Conservation (phyloP, 2,113 vertebrate genomes). For the Aspiorhynchus laticeps region DNA sequence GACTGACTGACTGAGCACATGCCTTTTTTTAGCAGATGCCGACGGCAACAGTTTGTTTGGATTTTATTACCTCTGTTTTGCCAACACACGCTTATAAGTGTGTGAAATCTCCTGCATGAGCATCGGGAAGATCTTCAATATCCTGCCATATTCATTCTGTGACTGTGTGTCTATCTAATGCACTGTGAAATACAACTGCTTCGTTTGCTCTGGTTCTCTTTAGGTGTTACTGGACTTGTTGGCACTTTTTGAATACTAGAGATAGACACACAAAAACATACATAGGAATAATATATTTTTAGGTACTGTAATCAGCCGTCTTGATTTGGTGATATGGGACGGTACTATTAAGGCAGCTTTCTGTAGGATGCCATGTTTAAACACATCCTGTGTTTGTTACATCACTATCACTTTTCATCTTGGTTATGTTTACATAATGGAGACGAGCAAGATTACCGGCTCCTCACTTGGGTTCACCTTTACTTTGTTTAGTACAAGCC, state of each 20-base stretch:
- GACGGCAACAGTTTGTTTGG: neutral
- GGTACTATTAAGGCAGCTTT: slow-evolving; percentile 51
- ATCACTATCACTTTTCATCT: slow-evolving; percentile 18
- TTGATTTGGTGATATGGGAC: slow-evolving; percentile 53
- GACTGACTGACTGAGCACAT: slow-evolving; percentile 42
- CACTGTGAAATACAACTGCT: slow-evolving; percentile 25
- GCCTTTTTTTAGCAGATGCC: slow-evolving; percentile 33
- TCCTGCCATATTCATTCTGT: slow-evolving; percentile 31
- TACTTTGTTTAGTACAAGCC: neutral
- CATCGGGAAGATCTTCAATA: slow-evolving; percentile 28
- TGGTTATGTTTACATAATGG: slow-evolving; percentile 45
- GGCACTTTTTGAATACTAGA: slow-evolving; percentile 12
- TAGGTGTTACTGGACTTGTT: slow-evolving; percentile 9
- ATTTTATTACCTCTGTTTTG: slow-evolving; percentile 37
- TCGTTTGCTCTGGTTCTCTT: neutral
- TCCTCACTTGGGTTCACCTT: neutral
- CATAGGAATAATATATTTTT: slow-evolving; percentile 4
- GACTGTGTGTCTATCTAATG: slow-evolving; percentile 34
- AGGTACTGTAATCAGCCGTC: slow-evolving; percentile 27
- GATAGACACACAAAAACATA: neutral
- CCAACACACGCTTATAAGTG: neutral
- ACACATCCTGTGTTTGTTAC: slow-evolving; percentile 29
- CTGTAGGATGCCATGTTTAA: slow-evolving; percentile 37
- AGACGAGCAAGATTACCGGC: slow-evolving; percentile 23
- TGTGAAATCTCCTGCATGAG: neutral